These are phyloP conservation scores for Zootermopsis nevadensis DNA, from an alignment of 2,888 invertebrate genomes.

Conservation along the genomic window DNA sequence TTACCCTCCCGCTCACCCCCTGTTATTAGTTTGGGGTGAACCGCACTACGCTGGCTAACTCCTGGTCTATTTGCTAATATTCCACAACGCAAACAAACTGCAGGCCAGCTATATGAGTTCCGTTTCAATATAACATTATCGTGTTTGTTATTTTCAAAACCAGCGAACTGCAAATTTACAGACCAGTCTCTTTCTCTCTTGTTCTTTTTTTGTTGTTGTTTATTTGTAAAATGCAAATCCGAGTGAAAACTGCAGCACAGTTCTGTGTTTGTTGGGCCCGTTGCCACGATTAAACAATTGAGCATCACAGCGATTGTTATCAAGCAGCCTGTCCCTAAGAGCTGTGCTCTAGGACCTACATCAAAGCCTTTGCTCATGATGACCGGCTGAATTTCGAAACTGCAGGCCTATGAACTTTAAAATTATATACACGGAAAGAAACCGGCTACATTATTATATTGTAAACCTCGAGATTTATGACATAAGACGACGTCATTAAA, in stretches of 20 bases:
- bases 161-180: slow-evolving; percentile 27
- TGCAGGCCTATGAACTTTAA: too few relatives aligned
- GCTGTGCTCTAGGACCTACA: too few relatives aligned
- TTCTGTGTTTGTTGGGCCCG: background rate
- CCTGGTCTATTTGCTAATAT: slow-evolving; percentile 26
- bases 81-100: background rate
- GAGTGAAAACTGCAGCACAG: slow-evolving; percentile 7
- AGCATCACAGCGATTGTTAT: background rate
- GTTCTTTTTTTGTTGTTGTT: slow-evolving; percentile 1
- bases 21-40: slow-evolving; percentile 38
- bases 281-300: background rate
- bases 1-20: slow-evolving; percentile 23
- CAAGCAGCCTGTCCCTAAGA: too few relatives aligned
- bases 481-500: too few relatives aligned
- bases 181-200: slow-evolving; percentile 23
- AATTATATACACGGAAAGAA: too few relatives aligned
- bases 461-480: too few relatives aligned
- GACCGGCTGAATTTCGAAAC: too few relatives aligned
- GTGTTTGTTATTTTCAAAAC: slow-evolving; percentile 38
- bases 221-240: slow-evolving; percentile 42
- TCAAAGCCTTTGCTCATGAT: too few relatives aligned
- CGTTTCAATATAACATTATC: slow-evolving; percentile 41
- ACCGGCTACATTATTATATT: too few relatives aligned
- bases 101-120: slow-evolving; percentile 12
- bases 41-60: slow-evolving; percentile 20